These are phyloP conservation scores for Epizoanthus fatuus DNA, from an alignment of 92 coral and sea anemone species.

Conservation along the genomic window DNA sequence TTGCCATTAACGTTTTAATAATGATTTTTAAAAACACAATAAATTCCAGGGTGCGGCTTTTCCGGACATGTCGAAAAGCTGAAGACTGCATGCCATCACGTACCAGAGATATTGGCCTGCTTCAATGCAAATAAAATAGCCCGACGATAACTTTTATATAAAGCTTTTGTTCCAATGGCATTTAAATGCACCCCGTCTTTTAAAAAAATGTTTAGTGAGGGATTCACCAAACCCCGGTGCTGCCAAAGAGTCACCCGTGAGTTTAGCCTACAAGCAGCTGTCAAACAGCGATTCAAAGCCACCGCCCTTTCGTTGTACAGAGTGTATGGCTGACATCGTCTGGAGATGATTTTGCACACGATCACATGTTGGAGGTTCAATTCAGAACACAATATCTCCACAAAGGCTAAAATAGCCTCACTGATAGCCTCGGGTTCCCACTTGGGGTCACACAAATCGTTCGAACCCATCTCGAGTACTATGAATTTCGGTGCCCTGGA, in stretches of 20 bases:
- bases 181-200: not conserved
- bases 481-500: not conserved
- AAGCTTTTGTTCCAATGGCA: not conserved
- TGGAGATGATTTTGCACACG: not conserved
- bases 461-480: not conserved
- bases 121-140: not conserved
- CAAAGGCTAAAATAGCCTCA: not conserved
- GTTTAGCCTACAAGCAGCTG: not conserved
- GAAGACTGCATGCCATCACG: no score
- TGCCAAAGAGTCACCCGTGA: not conserved
- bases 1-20: no score
- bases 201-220: not conserved
- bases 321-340: not conserved
- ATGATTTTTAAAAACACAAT: no score
- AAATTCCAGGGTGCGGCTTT: no score
- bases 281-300: not conserved
- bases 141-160: not conserved
- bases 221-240: not conserved
- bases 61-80: no score
- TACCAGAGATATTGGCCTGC: not conserved
- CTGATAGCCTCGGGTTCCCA: not conserved
- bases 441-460: not conserved
- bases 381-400: not conserved
- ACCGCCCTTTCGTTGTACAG: not conserved
- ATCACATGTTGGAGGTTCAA: not conserved